A percentile compares a stretch with the other conserved stretches of the same genome.
Evolutionary conservation across 2,797 vertebrate species (phyloP).

Genomic region (Anabas testudineus): DNA sequence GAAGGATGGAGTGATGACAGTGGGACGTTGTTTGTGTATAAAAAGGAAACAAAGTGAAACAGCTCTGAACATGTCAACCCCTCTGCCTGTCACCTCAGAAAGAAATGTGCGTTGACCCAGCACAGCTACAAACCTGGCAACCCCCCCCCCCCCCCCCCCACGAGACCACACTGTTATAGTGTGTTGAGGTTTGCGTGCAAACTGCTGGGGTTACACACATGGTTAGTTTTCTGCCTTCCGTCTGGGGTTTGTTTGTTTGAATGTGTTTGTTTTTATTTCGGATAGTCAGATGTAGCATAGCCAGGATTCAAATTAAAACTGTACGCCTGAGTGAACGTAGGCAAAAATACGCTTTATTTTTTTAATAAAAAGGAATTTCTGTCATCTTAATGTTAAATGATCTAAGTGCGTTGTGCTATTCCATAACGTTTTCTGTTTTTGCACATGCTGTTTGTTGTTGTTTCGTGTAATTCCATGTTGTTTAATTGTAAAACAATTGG

Average conservation of each 20-base stretch:
- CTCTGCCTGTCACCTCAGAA: conserved; percentile 62
- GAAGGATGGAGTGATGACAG: conserved; percentile 84
- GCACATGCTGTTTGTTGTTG: not conserved
- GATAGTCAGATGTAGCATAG: conserved; percentile 2
- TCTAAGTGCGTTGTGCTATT: not conserved
- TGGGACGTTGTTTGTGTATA: conserved; percentile 79
- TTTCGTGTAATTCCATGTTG: not conserved
- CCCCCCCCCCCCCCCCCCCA: conserved; percentile 47
- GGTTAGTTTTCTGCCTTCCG: conserved; percentile 24
- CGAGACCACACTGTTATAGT: conserved; percentile 49
- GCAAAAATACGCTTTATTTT: not conserved
- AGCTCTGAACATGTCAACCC: conserved; percentile 75
- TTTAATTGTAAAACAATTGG: too few species aligned
- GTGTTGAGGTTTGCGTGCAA: conserved; percentile 28
- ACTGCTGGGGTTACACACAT: conserved; percentile 9
- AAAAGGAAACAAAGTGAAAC: conserved; percentile 80
- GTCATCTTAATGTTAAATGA: not conserved
- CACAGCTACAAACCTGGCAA: conserved; percentile 50
- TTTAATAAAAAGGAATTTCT: not conserved
- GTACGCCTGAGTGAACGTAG: not conserved
- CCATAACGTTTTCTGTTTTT: not conserved
- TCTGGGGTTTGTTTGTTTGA: conserved; percentile 26
- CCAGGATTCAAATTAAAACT: conserved; percentile 12
- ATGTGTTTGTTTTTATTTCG: conserved; percentile 42
- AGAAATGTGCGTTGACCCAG: conserved; percentile 69